Evolutionary conservation across 2,797 vertebrate genomes (phyloP).

Genomic region (Halcyon leucocephala): DNA sequence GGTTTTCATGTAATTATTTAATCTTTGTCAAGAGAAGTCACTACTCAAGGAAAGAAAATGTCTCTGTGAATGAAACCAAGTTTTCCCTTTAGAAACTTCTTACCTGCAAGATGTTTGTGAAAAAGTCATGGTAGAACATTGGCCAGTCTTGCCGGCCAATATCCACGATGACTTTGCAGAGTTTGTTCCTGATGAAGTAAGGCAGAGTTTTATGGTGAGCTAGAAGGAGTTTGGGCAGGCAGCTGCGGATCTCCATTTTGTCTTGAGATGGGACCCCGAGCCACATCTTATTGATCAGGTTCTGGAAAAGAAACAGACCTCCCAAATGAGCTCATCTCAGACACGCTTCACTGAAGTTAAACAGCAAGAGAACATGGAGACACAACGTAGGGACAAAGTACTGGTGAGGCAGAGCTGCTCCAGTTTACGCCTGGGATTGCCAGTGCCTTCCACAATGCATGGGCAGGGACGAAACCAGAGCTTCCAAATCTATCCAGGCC

Average conservation of each 20-base stretch:
- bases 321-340: neutral
- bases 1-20: neutral
- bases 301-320: conserved; percentile 79
- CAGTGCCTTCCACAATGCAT: neutral
- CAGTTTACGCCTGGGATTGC: neutral
- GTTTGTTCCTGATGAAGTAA: conserved; percentile 97
- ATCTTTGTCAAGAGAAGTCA: neutral
- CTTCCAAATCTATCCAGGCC: neutral
- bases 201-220: conserved; percentile 95
- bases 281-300: conserved; percentile 99
- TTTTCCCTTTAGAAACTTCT: neutral
- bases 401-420: neutral
- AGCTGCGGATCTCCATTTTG: conserved; percentile 97
- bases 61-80: neutral
- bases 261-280: conserved; percentile 94
- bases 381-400: neutral
- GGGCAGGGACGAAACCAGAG: too few species aligned
- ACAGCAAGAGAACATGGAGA: rapidly evolving
- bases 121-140: conserved; percentile 99
- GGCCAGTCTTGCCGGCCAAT: conserved; percentile 99
- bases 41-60: neutral
- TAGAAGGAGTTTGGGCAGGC: conserved; percentile 94
- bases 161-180: conserved; percentile 98
- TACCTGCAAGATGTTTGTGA: conserved; percentile 97
- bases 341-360: rapidly evolving